phyloP scores from a whole-genome alignment of 2,797 vertebrate species.

The Thripadectes ignobilis region DNA sequence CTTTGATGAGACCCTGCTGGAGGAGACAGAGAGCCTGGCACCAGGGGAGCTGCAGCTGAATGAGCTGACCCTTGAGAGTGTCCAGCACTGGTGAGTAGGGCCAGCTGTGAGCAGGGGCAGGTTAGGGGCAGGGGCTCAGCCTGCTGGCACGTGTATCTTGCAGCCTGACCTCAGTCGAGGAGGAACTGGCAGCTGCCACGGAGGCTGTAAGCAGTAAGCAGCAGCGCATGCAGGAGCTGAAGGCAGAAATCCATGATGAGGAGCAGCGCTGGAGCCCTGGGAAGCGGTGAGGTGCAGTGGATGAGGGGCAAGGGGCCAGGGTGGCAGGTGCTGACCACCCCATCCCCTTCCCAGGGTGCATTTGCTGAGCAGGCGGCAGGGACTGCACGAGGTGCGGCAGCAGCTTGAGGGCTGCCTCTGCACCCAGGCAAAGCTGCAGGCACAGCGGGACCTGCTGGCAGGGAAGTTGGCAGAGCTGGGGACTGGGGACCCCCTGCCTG shows the following conservation, averaged over 20 bases:
- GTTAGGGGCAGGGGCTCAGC: neutral
- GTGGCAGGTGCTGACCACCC: rapidly evolving
- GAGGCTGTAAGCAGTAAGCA: constrained; percentile 77
- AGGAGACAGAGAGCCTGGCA: constrained; percentile 82
- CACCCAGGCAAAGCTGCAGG: constrained; percentile 83
- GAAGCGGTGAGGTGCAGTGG: constrained; percentile 78
- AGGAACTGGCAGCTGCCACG: constrained; percentile 78
- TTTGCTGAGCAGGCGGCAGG: constrained; percentile 87
- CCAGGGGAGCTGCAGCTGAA: constrained; percentile 88
- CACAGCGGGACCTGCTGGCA: constrained; percentile 84
- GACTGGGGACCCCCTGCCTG: constrained; percentile 74
- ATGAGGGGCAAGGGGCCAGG: rapidly evolving
- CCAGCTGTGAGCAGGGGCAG: rapidly evolving
- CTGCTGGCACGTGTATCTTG: rapidly evolving
- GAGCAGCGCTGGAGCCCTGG: constrained; percentile 74
- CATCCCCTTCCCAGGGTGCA: constrained; percentile 79
- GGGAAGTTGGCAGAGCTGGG: constrained; percentile 83
- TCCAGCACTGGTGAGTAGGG: constrained; percentile 88
- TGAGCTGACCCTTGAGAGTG: constrained; percentile 88
- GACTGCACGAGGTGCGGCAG: constrained; percentile 85
- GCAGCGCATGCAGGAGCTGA: constrained; percentile 80
- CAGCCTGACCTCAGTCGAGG: constrained; percentile 83
- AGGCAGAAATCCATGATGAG: constrained; percentile 79
- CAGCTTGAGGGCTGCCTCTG: constrained; percentile 85
- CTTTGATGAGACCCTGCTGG: constrained; percentile 87